Conservation (phyloP, 2,888 invertebrate species). For the Malacosoma neustria region DNA sequence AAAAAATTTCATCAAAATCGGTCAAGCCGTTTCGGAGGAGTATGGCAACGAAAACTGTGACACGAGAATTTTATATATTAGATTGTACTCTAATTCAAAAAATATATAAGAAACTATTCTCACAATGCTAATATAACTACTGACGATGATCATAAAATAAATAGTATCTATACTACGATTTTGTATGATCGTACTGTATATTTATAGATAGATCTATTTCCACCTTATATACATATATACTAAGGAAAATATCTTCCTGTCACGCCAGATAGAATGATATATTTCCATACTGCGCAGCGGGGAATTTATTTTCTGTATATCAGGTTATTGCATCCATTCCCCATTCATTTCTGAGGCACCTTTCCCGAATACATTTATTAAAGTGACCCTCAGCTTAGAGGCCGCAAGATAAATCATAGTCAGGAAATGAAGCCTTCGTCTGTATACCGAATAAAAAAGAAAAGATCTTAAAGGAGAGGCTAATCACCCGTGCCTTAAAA, state of each 20-base stretch:
- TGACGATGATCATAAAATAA: too few relatives aligned
- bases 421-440: constrained; percentile 57
- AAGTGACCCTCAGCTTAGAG: constrained; percentile 67
- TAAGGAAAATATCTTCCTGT: neutral
- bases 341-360: constrained; percentile 57
- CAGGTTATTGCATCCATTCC: constrained; percentile 56
- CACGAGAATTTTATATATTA: too few relatives aligned
- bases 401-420: constrained; percentile 69
- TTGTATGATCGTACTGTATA: too few relatives aligned
- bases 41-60: too few relatives aligned
- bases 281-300: constrained; percentile 19
- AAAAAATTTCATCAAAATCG: too few relatives aligned
- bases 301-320: constrained; percentile 42
- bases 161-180: too few relatives aligned
- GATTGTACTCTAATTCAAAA: too few relatives aligned
- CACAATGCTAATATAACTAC: too few relatives aligned
- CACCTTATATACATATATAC: too few relatives aligned
- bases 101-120: too few relatives aligned
- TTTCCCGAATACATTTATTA: constrained; percentile 70
- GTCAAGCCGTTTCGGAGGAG: too few relatives aligned
- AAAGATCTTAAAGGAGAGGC: constrained; percentile 32
- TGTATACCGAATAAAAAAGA: constrained; percentile 54
- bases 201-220: too few relatives aligned
- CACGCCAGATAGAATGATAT: constrained; percentile 6
- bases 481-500: constrained; percentile 18